Evolutionary conservation across 2,888 invertebrate species (phyloP).

Genomic region (Oxyteleia sp.): DNA sequence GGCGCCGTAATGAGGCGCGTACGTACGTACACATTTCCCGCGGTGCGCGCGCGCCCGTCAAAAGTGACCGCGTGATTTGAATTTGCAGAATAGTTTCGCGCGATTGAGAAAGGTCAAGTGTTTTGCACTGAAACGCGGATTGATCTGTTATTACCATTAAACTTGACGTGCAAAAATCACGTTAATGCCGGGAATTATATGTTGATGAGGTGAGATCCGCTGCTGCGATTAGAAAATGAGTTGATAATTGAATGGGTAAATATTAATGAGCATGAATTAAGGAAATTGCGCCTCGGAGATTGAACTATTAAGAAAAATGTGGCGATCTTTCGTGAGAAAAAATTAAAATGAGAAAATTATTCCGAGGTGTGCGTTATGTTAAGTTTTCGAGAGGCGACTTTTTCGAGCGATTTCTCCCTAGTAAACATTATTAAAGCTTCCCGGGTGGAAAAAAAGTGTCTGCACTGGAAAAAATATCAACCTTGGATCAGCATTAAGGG

Average conservation of each 20-base stretch:
- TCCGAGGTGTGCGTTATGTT: too few species aligned
- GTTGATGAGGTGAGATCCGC: slow-evolving; percentile 15
- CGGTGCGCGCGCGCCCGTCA: slow-evolving; percentile 43
- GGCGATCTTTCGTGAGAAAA: not conserved
- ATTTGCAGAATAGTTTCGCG: slow-evolving; percentile 52
- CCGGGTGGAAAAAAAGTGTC: too few species aligned
- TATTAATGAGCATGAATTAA: slow-evolving; percentile 3
- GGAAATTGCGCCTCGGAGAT: slow-evolving; percentile 5
- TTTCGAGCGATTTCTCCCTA: too few species aligned
- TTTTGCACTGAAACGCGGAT: slow-evolving; percentile 16
- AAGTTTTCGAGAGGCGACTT: too few species aligned
- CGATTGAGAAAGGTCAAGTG: slow-evolving; percentile 40
- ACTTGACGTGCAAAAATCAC: slow-evolving; percentile 8
- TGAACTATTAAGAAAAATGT: not conserved
- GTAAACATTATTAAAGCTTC: too few species aligned
- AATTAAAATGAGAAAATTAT: not conserved
- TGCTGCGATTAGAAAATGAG: slow-evolving; percentile 25
- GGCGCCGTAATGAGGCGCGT: slow-evolving; percentile 62
- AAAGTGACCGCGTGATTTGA: slow-evolving; percentile 58
- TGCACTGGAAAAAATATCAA: too few species aligned
- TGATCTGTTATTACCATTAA: slow-evolving; percentile 23
- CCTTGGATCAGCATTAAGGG: too few species aligned
- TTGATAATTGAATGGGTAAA: slow-evolving; percentile 14
- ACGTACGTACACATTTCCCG: slow-evolving; percentile 18
- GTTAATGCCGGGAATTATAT: slow-evolving; percentile 6